Base-by-base conservation (phyloP, 2,797 vertebrate genomes). In the Acrocephalus scirpaceus region DNA sequence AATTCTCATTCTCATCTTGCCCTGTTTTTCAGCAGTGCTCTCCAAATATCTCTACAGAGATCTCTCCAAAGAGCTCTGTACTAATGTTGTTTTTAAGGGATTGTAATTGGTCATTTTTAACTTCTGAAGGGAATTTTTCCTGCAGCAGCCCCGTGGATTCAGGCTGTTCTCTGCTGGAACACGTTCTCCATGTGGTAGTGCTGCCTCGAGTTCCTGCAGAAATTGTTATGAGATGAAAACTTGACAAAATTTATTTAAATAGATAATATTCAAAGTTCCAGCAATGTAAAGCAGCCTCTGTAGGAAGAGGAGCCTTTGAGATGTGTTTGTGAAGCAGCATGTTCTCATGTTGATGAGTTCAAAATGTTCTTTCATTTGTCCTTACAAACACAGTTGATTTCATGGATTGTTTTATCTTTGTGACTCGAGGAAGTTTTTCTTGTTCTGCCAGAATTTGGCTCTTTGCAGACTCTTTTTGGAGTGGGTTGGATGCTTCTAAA, bases 161-260 rank as follows among this genome's bases (percentile, higher is more conserved):
- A 38, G 75, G 15, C 75, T 74, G 48, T 53, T 83, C 53, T 44
- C 51, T 60, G 15, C 83, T 45, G 54, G 80, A 51, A 57, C 53
- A 21, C 0, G 2, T 51, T 91, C 77, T 62, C 48, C 27, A 1
- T 22, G 47, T 73, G 54, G 40, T 42, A 44, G 58, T 72, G 78
- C 54, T 64, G 64, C 53, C 80, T 81, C 82, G 69, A 71, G 87
- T 67, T 86, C 79, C 95, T 92, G 65, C 85, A 92, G 90, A 92
- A 90, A 45, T 85, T 82, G 60, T 86, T 86, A 3, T 1, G 58
- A 79, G 78, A 60, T 34, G 42, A 93, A 45, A 65, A 30, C 77
- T 87, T 83, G 6, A 8, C 70, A 25, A 69, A 88, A 85, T 61
- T 10, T 70, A 64, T 62, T 95, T 67, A 36, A 84, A 78, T 76